Percentiles rank a stretch among this genome's conserved stretches.
Conservation (phyloP, 2,888 invertebrate species). For the Trichopria drosophilae region DNA sequence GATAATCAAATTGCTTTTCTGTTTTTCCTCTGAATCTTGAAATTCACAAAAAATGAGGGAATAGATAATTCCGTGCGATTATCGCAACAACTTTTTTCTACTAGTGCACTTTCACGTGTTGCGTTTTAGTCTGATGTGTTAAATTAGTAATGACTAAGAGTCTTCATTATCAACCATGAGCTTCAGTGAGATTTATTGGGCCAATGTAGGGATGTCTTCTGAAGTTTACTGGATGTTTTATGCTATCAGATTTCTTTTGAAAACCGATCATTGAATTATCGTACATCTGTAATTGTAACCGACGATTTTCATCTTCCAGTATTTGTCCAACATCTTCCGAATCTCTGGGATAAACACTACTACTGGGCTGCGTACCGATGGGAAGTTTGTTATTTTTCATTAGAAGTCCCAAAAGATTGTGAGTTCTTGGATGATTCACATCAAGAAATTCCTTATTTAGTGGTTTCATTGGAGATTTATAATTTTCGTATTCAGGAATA, state of each 20-base stretch:
- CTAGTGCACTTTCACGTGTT: too few relatives aligned
- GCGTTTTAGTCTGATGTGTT: too few relatives aligned
- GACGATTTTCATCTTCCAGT: constrained; percentile 44
- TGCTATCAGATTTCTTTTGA: constrained; percentile 43
- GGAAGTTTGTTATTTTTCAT: constrained; percentile 55
- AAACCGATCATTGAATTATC: constrained; percentile 40
- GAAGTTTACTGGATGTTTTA: too few relatives aligned
- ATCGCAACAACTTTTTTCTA: too few relatives aligned
- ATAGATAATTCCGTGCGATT: too few relatives aligned
- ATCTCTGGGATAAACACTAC: constrained; percentile 32
- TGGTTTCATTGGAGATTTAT: constrained; percentile 30
- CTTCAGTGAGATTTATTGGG: too few relatives aligned
- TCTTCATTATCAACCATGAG: too few relatives aligned
- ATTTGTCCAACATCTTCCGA: constrained; percentile 40
- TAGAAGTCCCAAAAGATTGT: constrained; percentile 51
- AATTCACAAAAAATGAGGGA: too few relatives aligned
- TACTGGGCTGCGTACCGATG: constrained; percentile 35
- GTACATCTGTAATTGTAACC: constrained; percentile 40
- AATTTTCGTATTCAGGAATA: constrained; percentile 31
- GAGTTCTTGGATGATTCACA: constrained; percentile 50
- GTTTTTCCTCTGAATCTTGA: too few relatives aligned
- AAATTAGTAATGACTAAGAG: too few relatives aligned
- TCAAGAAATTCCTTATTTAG: constrained; percentile 39
- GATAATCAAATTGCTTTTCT: too few relatives aligned
- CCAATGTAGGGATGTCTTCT: too few relatives aligned